Conservation (phyloP, 2,113 vertebrate species). For the Campylomormyrus tamandua region DNA sequence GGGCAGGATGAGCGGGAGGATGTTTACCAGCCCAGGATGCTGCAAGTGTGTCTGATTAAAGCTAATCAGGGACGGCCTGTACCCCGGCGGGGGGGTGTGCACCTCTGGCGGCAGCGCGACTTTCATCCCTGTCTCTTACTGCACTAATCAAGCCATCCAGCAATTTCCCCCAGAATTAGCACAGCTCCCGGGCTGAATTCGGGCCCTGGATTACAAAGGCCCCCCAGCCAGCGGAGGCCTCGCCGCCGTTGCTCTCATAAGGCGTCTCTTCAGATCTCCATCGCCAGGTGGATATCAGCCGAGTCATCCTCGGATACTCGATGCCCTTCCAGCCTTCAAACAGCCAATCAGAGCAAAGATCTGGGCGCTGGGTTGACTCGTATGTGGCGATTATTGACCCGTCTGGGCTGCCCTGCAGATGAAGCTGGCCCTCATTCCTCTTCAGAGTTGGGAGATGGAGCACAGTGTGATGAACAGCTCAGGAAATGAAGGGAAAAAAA, state of each 20-base stretch:
- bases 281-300: not conserved
- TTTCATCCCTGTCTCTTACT: not conserved
- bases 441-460: not conserved
- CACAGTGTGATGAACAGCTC: not conserved
- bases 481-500: not conserved
- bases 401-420: not conserved
- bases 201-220: not conserved
- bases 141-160: not conserved
- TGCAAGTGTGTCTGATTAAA: not conserved
- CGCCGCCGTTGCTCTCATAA: not conserved
- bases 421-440: not conserved
- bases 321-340: not conserved
- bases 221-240: not conserved
- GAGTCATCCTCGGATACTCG: not conserved
- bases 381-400: not conserved
- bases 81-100: not conserved
- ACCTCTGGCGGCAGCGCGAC: not conserved
- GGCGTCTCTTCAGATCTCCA: not conserved
- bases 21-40: not conserved
- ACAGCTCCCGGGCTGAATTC: not conserved
- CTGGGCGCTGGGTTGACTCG: not conserved
- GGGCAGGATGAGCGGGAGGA: not conserved
- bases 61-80: not conserved
- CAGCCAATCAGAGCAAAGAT: not conserved
- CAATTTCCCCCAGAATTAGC: constrained; percentile 6